Evolutionary conservation across 2,113 vertebrate genomes (phyloP), one percentile per base, ranked within the genome.

Genomic region (Sakesphorus luctuosus): DNA sequence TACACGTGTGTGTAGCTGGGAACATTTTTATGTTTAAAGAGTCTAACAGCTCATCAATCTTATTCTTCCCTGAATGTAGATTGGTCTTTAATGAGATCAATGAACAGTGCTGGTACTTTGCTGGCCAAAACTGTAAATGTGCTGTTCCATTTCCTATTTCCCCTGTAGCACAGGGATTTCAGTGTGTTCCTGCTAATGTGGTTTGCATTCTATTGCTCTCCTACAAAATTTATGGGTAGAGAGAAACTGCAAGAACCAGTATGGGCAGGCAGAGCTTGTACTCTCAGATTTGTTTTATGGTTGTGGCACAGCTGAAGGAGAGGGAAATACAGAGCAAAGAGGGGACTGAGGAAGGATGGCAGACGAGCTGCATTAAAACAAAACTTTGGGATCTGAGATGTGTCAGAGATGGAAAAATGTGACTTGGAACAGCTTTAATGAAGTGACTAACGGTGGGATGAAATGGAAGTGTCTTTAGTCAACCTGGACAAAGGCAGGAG

Each of bases 71-170:
- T 92, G 94, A 97, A 97, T 95, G 94, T 95, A 97, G 91, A 93
- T 94, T 95, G 85, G 96, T 77, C 89, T 96, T 97, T 97, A 97
- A 97, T 96, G 94, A 96, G 94, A 97, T 96, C 96, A 95, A 94
- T 95, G 94, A 95, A 89, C 87, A 84, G 68, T n/a, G 86, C 81
- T 77, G 91, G 87, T 92, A 87, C 68, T 94, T 91, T 2, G 7
- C 89, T 80, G 95, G 94, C 95, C 94, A 95, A 96, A 95, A 91
- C 89, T 84, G 93, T 96, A 96, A 95, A 95, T 96, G 93, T 90
- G 91, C 85, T 86, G 85, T 84, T 95, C 86, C 84, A 26, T 96
- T 97, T 97, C 90, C 95, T 94, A 96, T 96, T 96, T 97, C 79
- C 92, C 91, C 94, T 35, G 84, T 94, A 93, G 96, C 94, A 28